Evolutionary conservation across 2,113 vertebrate species (phyloP), one percentile per base, ranked within the genome.

Genomic region (Nerophis lumbriciformis): DNA sequence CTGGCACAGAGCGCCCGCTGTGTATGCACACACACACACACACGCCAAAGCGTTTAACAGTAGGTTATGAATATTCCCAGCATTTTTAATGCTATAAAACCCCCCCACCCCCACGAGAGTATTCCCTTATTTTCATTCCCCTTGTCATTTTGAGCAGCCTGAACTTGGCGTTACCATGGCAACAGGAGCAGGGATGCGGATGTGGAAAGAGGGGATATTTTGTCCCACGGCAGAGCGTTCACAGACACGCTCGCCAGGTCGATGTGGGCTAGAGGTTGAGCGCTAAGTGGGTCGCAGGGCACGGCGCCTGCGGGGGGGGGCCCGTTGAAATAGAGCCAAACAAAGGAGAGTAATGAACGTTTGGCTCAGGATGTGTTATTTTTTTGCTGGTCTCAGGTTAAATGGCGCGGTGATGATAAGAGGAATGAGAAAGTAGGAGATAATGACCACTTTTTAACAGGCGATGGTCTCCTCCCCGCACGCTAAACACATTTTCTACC

Each of bases 131-230:
- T 78, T 79, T 63, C 81, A 77, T 77, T 77, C 67, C 65, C 66
- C 54, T n/a, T 37, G 76, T 83, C 74, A 69, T 85, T 85, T 84
- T 76, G 75, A 81, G 84, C 66, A 68, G 81, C 72, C 79, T 84
- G 83, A 83, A 87, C 77, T 86, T 89, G 83, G 79, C 79, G 87
- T 89, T 86, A 62, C 85, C 85, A 89, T 87, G 84, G 85, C 84
- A 89, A 89, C 87, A 85, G 60, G 81, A 80, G 81, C 76, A 82
- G 68, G 78, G 75, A 80, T 75, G 72, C 73, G 63, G 66, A 28
- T 66, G 67, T 73, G 64, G 71, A 38, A 69, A 66, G 66, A 68
- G 63, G 61, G 58, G 72, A n/a, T 7, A 44, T 16, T 53, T 73
- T 78, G 19, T 81, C 55, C 66, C 62, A 57, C 10, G 48, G 57